Conservation (phyloP, 2,113 vertebrate genomes). For the Bagarius yarrelli region DNA sequence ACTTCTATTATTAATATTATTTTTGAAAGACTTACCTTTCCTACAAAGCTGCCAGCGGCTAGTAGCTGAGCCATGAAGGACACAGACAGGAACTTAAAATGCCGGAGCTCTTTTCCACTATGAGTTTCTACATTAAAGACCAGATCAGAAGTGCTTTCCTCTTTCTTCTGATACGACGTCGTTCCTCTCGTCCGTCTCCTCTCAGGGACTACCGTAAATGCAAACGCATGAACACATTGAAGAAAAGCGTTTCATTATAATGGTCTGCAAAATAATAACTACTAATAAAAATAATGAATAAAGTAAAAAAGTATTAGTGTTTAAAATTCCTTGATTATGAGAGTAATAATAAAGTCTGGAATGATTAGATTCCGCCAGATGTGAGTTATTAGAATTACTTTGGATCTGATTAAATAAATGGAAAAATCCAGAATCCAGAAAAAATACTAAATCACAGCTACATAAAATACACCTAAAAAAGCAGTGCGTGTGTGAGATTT, state of each 20-base stretch:
- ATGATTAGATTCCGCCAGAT: too few species aligned
- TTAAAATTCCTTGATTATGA: too few species aligned
- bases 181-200: constrained; percentile 48
- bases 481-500: too few species aligned
- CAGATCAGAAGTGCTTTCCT: constrained; percentile 66
- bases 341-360: too few species aligned
- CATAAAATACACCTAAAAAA: too few species aligned
- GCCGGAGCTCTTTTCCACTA: constrained; percentile 87
- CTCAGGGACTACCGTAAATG: constrained; percentile 55
- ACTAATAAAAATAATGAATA: too few species aligned
- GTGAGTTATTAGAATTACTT: too few species aligned
- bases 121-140: constrained; percentile 82
- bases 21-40: constrained; percentile 88
- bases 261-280: not conserved
- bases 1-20: too few species aligned
- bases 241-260: not conserved
- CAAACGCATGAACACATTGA: not conserved
- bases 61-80: constrained; percentile 90
- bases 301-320: too few species aligned
- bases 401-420: too few species aligned
- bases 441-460: too few species aligned
- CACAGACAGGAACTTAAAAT: constrained; percentile 88
- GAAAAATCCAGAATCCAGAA: too few species aligned
- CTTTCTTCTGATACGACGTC: constrained; percentile 38
- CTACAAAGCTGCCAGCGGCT: constrained; percentile 79